Evolutionary conservation across 2,797 vertebrate genomes (phyloP), one percentile per base, ranked within the genome.

Genomic region (Arrhamphus sclerolepis): DNA sequence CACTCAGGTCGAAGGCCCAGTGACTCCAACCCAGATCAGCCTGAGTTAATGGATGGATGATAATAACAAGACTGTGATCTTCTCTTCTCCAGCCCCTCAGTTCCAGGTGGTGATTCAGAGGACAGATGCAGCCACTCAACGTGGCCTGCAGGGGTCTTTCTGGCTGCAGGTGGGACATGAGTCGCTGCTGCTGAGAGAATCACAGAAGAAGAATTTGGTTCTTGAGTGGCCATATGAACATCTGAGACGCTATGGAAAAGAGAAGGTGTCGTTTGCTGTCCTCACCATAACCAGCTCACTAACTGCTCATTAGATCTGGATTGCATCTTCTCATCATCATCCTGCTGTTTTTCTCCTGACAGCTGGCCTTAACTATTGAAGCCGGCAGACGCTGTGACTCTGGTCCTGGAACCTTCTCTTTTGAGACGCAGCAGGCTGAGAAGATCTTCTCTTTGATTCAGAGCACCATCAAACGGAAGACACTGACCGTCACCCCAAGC

Each of bases 311-410:
- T 34, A 34, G 5, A 34, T 17, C 21, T 41, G 11, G 10, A 5
- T 3, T 8, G 41, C 24, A 14, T 28, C 6, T 16, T 18, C 18
- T 20, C 18, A 34, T 4, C 29, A 2, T 6, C n/a, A 8, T 43
- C 8, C 16, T 61, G 46, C n/a, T n/a, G n/a, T n/a, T n/a, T n/a
- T 24, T 28, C 1, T 41, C 7, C n/a, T 29, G n/a, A 41, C 86
- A 99, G 97, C 74, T 92, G 71, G 84, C 91, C 70, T 94, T 99
- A 61, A 95, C 94, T 21, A 95, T 99, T 0, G 97, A 99, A 84
- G 95, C 97, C 0, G 97, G 97, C 6, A 86, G 97, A 14, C 95
- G 96, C 58, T 98, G 96, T 6, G 87, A 92, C 14, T 98, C 95
- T 0, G 97, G 97, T 26, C 93, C 96, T 0, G 97, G 97, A 6